Percentiles rank a stretch among this genome's conserved stretches.
phyloP scores from a whole-genome alignment of 1,140 invertebrate species.

The Anadara kagoshimensis region DNA sequence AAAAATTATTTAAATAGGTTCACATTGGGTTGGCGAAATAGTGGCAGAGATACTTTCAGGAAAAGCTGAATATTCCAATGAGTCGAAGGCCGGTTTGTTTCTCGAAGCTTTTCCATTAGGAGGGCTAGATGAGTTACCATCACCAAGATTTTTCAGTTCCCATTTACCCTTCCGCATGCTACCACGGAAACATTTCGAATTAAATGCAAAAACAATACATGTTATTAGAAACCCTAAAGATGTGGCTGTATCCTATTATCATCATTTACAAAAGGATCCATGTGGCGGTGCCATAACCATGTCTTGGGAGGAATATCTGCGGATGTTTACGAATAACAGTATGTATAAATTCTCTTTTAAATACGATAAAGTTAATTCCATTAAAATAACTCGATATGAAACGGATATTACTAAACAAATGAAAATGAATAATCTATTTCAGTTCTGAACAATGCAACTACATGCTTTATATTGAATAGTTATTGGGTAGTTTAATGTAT shows the following conservation, averaged over 20 bases:
- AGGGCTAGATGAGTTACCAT: conserved; percentile 18
- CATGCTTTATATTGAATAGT: too few species aligned
- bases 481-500: too few species aligned
- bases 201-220: conserved; percentile 41
- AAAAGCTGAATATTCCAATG: conserved; percentile 17
- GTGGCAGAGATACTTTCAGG: conserved; percentile 31
- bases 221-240: conserved; percentile 54
- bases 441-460: too few species aligned
- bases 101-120: conserved; percentile 29
- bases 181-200: conserved; percentile 28
- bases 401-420: too few species aligned
- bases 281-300: too few species aligned
- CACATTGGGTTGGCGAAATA: conserved; percentile 52
- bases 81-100: conserved; percentile 38
- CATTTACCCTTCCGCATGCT: conserved; percentile 32
- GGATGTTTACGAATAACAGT: too few species aligned
- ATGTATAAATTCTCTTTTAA: too few species aligned
- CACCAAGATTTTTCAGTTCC: conserved; percentile 45
- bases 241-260: conserved; percentile 54
- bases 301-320: too few species aligned
- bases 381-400: too few species aligned
- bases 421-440: too few species aligned
- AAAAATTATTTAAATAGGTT: too few species aligned
- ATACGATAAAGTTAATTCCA: too few species aligned
- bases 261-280: conserved; percentile 20